These are phyloP conservation scores for Sebastes cheni DNA, from an alignment of 2,797 vertebrate species.

Conservation along the genomic window DNA sequence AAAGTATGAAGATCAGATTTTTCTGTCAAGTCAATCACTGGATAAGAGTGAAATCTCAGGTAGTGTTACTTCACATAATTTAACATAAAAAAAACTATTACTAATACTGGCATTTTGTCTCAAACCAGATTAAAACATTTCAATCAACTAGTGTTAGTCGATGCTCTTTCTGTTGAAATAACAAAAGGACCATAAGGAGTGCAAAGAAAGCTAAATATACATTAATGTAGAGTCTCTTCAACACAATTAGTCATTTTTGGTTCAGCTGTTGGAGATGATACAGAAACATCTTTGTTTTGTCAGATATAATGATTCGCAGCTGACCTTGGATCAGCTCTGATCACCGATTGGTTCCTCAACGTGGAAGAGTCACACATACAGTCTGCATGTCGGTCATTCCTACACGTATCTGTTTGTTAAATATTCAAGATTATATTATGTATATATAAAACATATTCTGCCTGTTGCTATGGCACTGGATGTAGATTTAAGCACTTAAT, in stretches of 20 bases:
- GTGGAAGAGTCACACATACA: conserved; percentile 1
- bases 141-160: conserved; percentile 22
- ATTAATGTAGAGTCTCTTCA: conserved; percentile 36
- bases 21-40: background rate
- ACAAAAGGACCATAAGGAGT: conserved; percentile 13
- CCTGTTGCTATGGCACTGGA: conserved; percentile 31
- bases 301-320: background rate
- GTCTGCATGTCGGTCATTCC: background rate
- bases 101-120: conserved; percentile 36
- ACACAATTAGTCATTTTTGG: conserved; percentile 43
- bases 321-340: conserved; percentile 18
- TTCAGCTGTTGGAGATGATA: conserved; percentile 22
- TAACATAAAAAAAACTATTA: conserved; percentile 17
- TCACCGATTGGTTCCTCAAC: conserved; percentile 21
- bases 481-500: conserved; percentile 42
- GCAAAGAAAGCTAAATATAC: conserved; percentile 36
- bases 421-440: conserved; percentile 14
- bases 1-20: background rate
- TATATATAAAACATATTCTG: conserved; percentile 3
- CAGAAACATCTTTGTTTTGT: background rate
- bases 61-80: conserved; percentile 52
- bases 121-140: conserved; percentile 16
- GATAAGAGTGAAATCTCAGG: background rate
- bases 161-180: background rate
- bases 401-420: background rate